Evolutionary conservation across 2,888 invertebrate species (phyloP), one percentile per base, ranked within the genome.

Genomic region (Lymantria monacha): DNA sequence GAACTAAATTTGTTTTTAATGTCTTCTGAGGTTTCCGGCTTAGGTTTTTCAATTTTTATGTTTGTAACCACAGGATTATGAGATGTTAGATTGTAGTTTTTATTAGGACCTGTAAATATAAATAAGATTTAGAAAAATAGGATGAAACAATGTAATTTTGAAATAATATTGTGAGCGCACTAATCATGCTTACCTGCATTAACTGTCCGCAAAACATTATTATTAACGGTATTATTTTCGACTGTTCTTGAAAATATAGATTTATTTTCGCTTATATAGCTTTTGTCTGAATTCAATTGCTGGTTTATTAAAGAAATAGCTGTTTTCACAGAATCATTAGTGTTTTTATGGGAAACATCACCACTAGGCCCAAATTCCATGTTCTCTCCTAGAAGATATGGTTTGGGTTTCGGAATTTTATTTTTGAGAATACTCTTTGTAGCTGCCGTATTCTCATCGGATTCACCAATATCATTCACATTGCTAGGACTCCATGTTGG

Each of bases 391-490:
- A 95, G 87, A 75, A 95, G 94, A 86, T 95, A 95, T 66, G 95
- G 95, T 79, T 93, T 94, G 70, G 95, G 95, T 77, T 95, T 95
- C 41, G 94, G 88, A 45, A 95, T 94, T 83, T 94, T 95, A 71
- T 95, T 95, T 83, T 95, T 95, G 70, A 95, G 87, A 82, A 95
- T 95, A 69, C 95, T 94, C 68, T 94, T 93, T 74, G 94, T 93
- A 75, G 92, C 88, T 86, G 89, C 85, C 68, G 83, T 85, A 89
- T 86, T 88, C 85, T 91, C 91, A 69, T 88, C 87, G 81, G 63
- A 84, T 80, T 74, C 92, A 85, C 65, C 86, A 69, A 67, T 58
- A 54, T 85, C 86, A 65, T 59, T 70, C 9, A 9, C 10, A 49
- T 61, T 68, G 51, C 51, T 71, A 49, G 65, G 60, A 61, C 56